These are phyloP conservation scores for Staurois parvus DNA, from an alignment of 2,797 vertebrate species.

Conservation along the genomic window DNA sequence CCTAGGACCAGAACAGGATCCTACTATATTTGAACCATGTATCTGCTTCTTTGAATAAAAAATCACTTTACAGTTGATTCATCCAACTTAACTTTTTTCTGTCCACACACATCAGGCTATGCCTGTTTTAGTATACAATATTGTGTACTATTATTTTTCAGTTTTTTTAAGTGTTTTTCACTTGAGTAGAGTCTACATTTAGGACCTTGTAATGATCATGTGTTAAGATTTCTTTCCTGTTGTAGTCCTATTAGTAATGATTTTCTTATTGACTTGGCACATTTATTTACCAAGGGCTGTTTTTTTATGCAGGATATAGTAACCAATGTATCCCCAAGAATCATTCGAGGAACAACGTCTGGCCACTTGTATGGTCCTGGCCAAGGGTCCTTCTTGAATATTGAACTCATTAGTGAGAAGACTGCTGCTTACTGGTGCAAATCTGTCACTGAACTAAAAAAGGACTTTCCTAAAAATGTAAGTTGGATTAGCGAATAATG, in stretches of 20 bases:
- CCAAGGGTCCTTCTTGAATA: conserved; percentile 92
- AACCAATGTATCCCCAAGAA: conserved; percentile 93
- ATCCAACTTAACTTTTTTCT: too few relatives aligned
- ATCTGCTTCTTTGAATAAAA: too few relatives aligned
- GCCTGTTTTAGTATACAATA: too few relatives aligned
- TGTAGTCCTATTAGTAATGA: neutral
- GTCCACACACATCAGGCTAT: too few relatives aligned
- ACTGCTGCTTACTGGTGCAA: conserved; percentile 92
- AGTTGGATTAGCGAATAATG: conserved; percentile 62
- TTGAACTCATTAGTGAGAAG: conserved; percentile 96
- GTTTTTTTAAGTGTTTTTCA: too few relatives aligned
- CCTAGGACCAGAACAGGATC: too few relatives aligned
- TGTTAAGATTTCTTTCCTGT: neutral
- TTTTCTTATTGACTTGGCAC: neutral
- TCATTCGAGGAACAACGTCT: conserved; percentile 90
- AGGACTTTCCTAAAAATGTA: conserved; percentile 89
- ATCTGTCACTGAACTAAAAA: conserved; percentile 87
- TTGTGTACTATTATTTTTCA: too few relatives aligned
- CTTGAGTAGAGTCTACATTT: too few relatives aligned
- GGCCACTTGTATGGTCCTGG: conserved; percentile 86
- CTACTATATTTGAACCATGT: too few relatives aligned
- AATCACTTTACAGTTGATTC: too few relatives aligned
- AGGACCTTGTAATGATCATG: too few relatives aligned
- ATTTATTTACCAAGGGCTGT: conserved; percentile 1
- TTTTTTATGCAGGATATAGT: conserved; percentile 84